Base-by-base conservation (phyloP, 2,888 invertebrate species). In the Lutraria lutraria region DNA sequence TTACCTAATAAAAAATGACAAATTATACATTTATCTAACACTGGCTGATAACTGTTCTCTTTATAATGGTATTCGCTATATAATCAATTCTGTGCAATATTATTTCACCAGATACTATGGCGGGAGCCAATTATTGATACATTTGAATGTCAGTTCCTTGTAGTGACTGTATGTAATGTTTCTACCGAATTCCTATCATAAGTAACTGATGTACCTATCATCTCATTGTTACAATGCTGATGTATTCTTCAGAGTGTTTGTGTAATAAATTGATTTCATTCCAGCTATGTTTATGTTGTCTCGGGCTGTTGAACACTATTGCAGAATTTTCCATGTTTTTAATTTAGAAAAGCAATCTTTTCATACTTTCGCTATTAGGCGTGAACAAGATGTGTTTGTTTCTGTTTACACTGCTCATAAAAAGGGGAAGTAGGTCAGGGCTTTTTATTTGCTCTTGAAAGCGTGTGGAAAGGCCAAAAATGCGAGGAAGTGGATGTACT, bases 1-100 rank as follows among this genome's bases (percentile, higher is more conserved):
- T n/a, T 68, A n/a, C 63, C 25, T 68, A 68, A 25, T 68, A 68
- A 68, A 43, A 68, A 68, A 68, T 68, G 63, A 68, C 63, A 68
- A 68, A 68, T 68, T 68, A 68, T 25, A 25, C 25, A 68, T 68
- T 25, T 25, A 68, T 68, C 63, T 68, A 68, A 25, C 63, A 68
- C 13, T 25, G n/a, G n/a, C 6, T 68, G 63, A 68, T 68, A 68
- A 8, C 63, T 25, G 63, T n/a, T n/a, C n/a, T n/a, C n/a, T n/a
- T n/a, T n/a, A n/a, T n/a, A 68, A 68, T 68, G 12, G 25, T 68
- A n/a, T 68, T 68, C 25, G 25, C 25, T 68, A 68, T 6, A 25
- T 25, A 68, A 68, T 68, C 63, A n/a, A 68, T 68, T 25, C 12
- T 68, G 25, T 68, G 25, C 25, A 25, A 12, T 68, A 25, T 13